phyloP scores from a whole-genome alignment of 2,888 invertebrate species.

The Drosophila acutilabella region DNA sequence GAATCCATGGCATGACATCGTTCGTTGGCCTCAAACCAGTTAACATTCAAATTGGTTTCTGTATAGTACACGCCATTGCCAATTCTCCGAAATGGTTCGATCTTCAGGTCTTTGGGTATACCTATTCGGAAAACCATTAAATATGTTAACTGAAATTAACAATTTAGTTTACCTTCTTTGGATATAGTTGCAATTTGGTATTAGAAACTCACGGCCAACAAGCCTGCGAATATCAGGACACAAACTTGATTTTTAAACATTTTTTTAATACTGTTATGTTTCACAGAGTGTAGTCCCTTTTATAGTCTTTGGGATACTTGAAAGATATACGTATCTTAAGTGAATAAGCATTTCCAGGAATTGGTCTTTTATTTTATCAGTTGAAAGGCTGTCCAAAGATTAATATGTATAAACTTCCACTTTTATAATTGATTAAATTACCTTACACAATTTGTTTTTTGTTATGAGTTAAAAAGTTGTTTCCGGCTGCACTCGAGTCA shows the following conservation, averaged over 20 bases:
- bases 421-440: too few relatives aligned
- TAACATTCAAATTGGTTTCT: neutral
- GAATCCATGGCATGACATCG: neutral
- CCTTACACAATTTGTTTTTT: too few relatives aligned
- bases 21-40: slow-evolving; percentile 1
- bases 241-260: neutral
- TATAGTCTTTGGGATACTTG: neutral
- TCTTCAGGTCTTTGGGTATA: too few relatives aligned
- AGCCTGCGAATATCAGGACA: neutral
- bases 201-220: neutral
- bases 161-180: neutral
- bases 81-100: neutral
- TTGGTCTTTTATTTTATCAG: too few relatives aligned
- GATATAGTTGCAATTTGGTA: neutral
- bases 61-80: neutral
- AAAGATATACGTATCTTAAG: neutral
- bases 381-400: too few relatives aligned
- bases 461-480: too few relatives aligned
- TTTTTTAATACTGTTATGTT: neutral
- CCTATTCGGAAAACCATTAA: neutral
- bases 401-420: too few relatives aligned
- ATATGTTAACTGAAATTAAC: neutral
- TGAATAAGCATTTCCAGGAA: too few relatives aligned
- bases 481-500: too few relatives aligned
- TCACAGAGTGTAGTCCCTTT: neutral